Conservation (phyloP, 2,888 invertebrate genomes). For the Camptogramma bilineatum region DNA sequence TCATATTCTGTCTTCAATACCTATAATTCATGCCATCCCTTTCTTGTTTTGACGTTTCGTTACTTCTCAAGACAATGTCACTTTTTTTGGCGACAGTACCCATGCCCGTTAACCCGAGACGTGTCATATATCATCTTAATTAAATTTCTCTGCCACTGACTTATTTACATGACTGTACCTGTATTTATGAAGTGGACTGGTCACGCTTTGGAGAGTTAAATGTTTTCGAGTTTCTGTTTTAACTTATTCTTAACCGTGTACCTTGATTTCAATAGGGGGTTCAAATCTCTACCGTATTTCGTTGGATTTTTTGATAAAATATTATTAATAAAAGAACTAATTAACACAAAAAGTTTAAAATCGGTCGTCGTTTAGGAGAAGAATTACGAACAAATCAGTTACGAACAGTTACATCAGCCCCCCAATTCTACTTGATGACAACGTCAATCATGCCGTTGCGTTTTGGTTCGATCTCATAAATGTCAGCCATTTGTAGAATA, state of each 20-base stretch:
- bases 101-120: slow-evolving; percentile 71
- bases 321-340: too few relatives aligned
- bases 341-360: too few relatives aligned
- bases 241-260: neutral
- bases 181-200: slow-evolving; percentile 44
- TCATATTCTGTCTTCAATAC: too few relatives aligned
- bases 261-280: neutral
- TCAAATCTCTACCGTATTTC: neutral
- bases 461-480: too few relatives aligned
- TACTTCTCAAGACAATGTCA: slow-evolving; percentile 10
- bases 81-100: slow-evolving; percentile 63
- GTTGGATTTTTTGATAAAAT: too few relatives aligned
- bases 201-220: slow-evolving; percentile 39
- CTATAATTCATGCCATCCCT: too few relatives aligned
- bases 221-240: slow-evolving; percentile 34
- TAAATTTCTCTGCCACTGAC: slow-evolving; percentile 80
- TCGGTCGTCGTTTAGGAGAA: too few relatives aligned
- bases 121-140: slow-evolving; percentile 85
- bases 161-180: slow-evolving; percentile 80
- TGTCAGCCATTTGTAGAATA: too few relatives aligned
- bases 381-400: too few relatives aligned
- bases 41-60: neutral
- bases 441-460: too few relatives aligned
- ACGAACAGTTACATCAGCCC: too few relatives aligned
- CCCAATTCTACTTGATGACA: too few relatives aligned